Base-by-base conservation (phyloP, 2,797 vertebrate species). In the Paratrypauchen microcephalus region DNA sequence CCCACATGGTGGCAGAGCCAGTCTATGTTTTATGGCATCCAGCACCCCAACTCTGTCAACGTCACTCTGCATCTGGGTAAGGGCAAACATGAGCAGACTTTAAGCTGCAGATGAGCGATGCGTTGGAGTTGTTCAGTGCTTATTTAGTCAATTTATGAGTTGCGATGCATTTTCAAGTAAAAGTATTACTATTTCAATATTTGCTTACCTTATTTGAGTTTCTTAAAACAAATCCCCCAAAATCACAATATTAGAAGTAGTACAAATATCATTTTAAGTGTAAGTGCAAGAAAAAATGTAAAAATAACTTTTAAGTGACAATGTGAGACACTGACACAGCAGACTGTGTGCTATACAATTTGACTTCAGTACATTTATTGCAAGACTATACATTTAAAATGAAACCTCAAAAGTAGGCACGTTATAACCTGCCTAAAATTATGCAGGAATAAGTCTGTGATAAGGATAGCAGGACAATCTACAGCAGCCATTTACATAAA, bases 1-100 rank as follows among this genome's bases (percentile, higher is more conserved):
- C 93, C 92, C 78, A 98, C 95, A 18, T 98, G 96, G 96, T 98
- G 97, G 96, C 97, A 98, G 90, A 98, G 97, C 87, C 96, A 96
- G 83, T 96, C 97, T 83, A 98, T 98, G 97, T 96, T 90, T 71
- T 96, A 95, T 0, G 93, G 95, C 1, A 87, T 98, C 76, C 97
- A 98, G 92, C 72, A 96, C 84, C 97, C 97, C 54, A 94, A 88
- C 78, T 96, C 95, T 0, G 93, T 98, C 86, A 97, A 95, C 91
- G 87, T 98, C 86, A 97, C 94, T 6, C 93, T 98, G 11, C 91
- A 83, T 66, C 87, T 98, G 71, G 96, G 96, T 98, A 93, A 96
- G 63, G 45, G 28, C 96, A 47, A 39, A 26, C 65, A 68, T 45
- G 41, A 15, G 41, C 41, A 45, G 13, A 4, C 4, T 45, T 45